A percentile compares a stretch with the other conserved stretches of the same genome.
Conservation (phyloP, 2,797 vertebrate species). For the Premnoplex brunnescens region DNA sequence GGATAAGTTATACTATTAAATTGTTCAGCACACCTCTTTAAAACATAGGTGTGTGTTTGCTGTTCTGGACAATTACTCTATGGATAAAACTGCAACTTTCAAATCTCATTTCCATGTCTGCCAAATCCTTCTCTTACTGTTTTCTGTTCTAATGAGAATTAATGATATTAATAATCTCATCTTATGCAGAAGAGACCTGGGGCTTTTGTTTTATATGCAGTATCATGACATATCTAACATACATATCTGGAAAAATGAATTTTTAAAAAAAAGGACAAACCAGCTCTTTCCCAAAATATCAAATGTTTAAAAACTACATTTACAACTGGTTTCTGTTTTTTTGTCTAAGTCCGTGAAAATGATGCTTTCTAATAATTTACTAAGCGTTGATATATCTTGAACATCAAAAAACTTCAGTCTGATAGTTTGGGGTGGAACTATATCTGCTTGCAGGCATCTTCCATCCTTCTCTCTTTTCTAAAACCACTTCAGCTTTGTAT, state of each 20-base stretch:
- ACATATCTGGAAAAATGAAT: background rate
- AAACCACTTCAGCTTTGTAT: background rate
- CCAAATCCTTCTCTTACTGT: background rate
- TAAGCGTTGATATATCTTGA: background rate
- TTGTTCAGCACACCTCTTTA: background rate
- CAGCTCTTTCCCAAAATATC: background rate
- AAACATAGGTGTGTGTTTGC: background rate
- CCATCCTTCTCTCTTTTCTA: background rate
- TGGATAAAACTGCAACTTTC: background rate
- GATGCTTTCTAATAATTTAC: background rate
- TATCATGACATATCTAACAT: background rate
- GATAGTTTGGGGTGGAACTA: background rate
- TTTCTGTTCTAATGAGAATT: background rate
- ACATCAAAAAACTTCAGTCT: background rate
- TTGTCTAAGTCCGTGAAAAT: background rate
- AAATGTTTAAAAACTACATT: background rate
- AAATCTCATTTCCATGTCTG: slow-evolving; percentile 11
- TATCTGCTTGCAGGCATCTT: background rate
- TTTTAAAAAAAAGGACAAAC: background rate
- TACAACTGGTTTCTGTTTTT: background rate
- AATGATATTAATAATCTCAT: background rate
- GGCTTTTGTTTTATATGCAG: background rate
- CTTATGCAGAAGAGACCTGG: background rate
- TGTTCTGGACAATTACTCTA: background rate
- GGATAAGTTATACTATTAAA: background rate